phyloP scores from a whole-genome alignment of 2,797 vertebrate species.

The Hapalemur alaotrensis region DNA sequence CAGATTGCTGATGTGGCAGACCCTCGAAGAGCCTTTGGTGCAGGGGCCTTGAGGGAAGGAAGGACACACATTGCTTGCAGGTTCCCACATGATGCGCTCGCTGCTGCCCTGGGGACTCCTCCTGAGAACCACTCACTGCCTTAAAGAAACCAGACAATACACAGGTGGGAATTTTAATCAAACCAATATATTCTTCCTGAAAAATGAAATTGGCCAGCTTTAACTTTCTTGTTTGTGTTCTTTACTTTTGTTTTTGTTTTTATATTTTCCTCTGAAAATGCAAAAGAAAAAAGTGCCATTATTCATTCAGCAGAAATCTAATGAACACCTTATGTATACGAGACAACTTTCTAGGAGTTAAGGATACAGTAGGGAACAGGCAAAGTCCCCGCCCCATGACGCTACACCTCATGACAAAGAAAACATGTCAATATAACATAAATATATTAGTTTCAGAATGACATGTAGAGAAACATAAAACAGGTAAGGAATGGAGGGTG shows the following conservation, averaged over 20 bases:
- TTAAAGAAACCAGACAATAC: neutral
- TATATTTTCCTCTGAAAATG: neutral
- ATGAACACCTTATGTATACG: neutral
- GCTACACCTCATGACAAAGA: neutral
- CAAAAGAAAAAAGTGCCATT: neutral
- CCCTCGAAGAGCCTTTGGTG: neutral
- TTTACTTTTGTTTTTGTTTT: neutral
- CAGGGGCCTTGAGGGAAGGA: too few species aligned
- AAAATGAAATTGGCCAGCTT: neutral
- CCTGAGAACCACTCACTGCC: neutral
- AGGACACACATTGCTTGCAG: neutral
- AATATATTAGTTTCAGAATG: neutral
- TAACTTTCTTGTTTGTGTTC: neutral
- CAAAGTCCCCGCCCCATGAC: neutral
- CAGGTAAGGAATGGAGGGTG: neutral
- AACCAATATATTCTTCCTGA: neutral
- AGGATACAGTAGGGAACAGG: neutral
- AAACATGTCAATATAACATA: neutral
- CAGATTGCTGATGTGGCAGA: neutral
- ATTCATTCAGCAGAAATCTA: neutral
- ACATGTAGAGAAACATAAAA: neutral
- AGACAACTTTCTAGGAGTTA: neutral
- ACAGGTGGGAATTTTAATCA: neutral
- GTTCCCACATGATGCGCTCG: neutral
- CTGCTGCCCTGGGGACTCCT: too few species aligned